These are phyloP conservation scores for Nasonia longicornis DNA, from an alignment of 1,140 invertebrate genomes.

Conservation along the genomic window DNA sequence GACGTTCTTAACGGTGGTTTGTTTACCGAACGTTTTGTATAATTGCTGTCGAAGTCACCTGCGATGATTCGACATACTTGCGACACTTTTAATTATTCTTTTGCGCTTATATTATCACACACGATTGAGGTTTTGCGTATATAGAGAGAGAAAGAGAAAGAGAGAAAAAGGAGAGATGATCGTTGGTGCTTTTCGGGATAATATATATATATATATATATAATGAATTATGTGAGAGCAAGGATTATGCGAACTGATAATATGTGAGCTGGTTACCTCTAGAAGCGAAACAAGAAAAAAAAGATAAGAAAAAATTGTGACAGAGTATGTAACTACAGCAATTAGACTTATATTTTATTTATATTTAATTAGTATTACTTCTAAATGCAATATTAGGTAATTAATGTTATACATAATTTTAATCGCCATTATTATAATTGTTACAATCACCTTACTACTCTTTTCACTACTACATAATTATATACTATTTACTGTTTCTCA, in stretches of 20 bases:
- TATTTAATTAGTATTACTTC: constrained; percentile 49
- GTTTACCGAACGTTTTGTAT: constrained; percentile 49
- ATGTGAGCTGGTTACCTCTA: constrained; percentile 39
- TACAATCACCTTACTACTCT: constrained; percentile 37
- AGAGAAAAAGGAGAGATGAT: constrained; percentile 13
- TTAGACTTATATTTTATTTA: constrained; percentile 46
- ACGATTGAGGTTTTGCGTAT: constrained; percentile 18
- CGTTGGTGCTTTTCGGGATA: constrained; percentile 41
- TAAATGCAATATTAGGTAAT: constrained; percentile 48
- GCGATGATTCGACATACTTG: constrained; percentile 37
- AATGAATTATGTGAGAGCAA: constrained; percentile 13
- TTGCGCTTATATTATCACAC: constrained; percentile 38
- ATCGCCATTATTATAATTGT: constrained; percentile 47
- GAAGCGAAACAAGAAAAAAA: constrained; percentile 32
- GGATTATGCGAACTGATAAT: constrained; percentile 35
- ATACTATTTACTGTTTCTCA: constrained; percentile 33
- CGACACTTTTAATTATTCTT: constrained; percentile 42
- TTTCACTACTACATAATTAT: constrained; percentile 36
- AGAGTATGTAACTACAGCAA: constrained; percentile 43
- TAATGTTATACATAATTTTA: constrained; percentile 47
- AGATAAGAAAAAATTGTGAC: constrained; percentile 40
- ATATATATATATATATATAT: constrained; percentile 15
- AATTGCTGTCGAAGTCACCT: constrained; percentile 43
- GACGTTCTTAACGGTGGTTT: constrained; percentile 49
- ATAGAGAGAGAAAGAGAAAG: neutral